Conservation (phyloP, 2,888 invertebrate species). For the Lasioglossum oenotherae region DNA sequence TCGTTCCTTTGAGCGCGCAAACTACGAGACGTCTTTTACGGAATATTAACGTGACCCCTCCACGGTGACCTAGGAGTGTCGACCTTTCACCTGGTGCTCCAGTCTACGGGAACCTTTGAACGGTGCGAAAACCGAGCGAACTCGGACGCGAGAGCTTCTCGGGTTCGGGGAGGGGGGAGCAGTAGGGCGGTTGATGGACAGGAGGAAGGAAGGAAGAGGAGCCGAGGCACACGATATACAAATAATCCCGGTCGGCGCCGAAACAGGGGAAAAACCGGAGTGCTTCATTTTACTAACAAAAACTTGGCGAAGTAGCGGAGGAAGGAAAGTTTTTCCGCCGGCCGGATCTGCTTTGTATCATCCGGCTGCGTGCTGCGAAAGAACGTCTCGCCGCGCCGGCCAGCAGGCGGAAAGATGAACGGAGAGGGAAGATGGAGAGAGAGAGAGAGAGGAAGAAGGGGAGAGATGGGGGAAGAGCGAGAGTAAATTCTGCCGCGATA, state of each 20-base stretch:
- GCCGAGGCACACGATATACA: constrained; percentile 39
- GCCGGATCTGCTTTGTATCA: constrained; percentile 65
- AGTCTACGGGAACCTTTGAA: constrained; percentile 12
- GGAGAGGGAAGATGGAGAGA: neutral
- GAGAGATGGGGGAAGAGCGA: neutral
- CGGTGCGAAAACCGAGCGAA: constrained; percentile 38
- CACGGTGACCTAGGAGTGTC: constrained; percentile 35
- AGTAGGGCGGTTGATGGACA: neutral
- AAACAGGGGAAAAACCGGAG: constrained; percentile 51
- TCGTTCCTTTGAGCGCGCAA: constrained; percentile 57
- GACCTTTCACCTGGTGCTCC: constrained; percentile 3
- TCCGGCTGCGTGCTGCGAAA: constrained; percentile 40
- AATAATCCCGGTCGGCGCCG: constrained; percentile 50
- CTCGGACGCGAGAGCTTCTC: neutral
- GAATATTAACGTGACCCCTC: constrained; percentile 60
- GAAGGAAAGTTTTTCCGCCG: constrained; percentile 68
- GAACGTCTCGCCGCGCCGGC: constrained; percentile 39
- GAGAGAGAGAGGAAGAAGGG: neutral
- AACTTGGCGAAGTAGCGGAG: constrained; percentile 65
- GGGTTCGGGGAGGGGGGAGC: neutral
- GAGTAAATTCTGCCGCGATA: constrained; percentile 47
- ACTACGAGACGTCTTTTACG: constrained; percentile 44
- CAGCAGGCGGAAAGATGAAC: constrained; percentile 1
- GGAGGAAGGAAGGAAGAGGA: neutral
- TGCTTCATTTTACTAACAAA: constrained; percentile 71